phyloP scores from a whole-genome alignment of 2,113 vertebrate species.

The Rana temporaria region DNA sequence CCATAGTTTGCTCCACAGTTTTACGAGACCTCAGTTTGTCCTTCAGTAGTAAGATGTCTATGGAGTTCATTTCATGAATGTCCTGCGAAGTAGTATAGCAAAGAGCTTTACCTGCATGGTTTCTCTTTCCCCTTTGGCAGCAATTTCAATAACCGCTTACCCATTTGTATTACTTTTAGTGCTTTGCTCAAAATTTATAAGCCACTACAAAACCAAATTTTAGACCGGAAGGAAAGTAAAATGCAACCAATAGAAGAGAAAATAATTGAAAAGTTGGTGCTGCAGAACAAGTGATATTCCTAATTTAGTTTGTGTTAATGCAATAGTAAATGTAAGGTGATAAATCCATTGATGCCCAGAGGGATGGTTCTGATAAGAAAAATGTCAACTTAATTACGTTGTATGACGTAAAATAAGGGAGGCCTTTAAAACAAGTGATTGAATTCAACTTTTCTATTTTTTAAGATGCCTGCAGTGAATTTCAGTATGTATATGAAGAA shows the following conservation, averaged over 20 bases:
- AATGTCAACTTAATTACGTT: constrained; percentile 19
- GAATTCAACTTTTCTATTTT: neutral
- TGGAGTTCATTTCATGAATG: too few relatives aligned
- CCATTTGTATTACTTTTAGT: constrained; percentile 19
- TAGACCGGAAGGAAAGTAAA: constrained; percentile 13
- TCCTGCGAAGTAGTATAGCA: too few relatives aligned
- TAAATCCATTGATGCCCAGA: constrained; percentile 38
- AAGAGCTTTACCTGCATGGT: too few relatives aligned
- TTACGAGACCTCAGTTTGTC: too few relatives aligned
- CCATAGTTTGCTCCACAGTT: too few relatives aligned
- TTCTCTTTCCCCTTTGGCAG: neutral
- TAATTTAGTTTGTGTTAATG: constrained; percentile 42
- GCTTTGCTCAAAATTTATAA: constrained; percentile 18
- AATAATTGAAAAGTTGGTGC: constrained; percentile 36
- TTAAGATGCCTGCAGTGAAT: neutral
- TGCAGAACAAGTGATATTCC: constrained; percentile 36
- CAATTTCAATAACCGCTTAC: neutral
- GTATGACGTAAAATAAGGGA: constrained; percentile 25
- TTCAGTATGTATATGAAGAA: neutral
- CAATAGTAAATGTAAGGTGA: constrained; percentile 29
- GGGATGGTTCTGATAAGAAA: constrained; percentile 26
- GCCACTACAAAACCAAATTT: neutral
- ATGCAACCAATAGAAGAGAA: constrained; percentile 34
- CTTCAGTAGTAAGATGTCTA: too few relatives aligned
- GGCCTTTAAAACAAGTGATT: constrained; percentile 24